Percentiles rank a stretch among this genome's conserved stretches.
Evolutionary conservation across 2,888 invertebrate species (phyloP).

Genomic region (Macaria liturata): DNA sequence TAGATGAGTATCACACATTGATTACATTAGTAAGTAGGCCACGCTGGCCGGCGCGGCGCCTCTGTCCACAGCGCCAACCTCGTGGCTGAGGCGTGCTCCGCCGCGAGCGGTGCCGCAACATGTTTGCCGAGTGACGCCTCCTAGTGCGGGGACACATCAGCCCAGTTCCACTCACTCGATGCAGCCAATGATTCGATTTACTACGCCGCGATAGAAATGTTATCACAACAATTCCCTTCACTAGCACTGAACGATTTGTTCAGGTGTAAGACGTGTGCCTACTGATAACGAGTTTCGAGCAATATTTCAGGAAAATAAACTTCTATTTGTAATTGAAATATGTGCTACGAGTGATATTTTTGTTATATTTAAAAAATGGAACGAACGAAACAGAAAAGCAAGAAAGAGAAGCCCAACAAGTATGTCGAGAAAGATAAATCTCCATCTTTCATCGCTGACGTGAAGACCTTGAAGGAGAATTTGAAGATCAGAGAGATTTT

Average conservation of each 20-base stretch:
- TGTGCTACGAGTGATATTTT: constrained; percentile 29
- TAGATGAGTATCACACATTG: too few relatives aligned
- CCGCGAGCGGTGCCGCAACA: too few relatives aligned
- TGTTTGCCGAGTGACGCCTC: too few relatives aligned
- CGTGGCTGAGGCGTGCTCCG: too few relatives aligned
- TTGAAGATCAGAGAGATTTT: constrained; percentile 73
- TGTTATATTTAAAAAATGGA: constrained; percentile 54
- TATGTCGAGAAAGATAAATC: constrained; percentile 56
- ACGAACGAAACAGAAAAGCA: constrained; percentile 59
- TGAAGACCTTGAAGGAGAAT: constrained; percentile 69
- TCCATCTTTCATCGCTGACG: constrained; percentile 56
- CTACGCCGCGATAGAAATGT: constrained; percentile 52
- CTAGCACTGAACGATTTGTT: constrained; percentile 64
- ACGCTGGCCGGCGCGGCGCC: too few relatives aligned
- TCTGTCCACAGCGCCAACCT: too few relatives aligned
- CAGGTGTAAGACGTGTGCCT: constrained; percentile 61
- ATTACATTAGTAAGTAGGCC: too few relatives aligned
- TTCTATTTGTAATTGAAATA: constrained; percentile 33
- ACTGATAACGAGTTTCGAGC: constrained; percentile 48
- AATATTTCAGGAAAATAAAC: background rate
- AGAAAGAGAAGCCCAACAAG: constrained; percentile 59
- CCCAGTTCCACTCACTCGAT: constrained; percentile 14
- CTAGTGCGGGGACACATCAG: too few relatives aligned
- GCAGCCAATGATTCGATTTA: constrained; percentile 36
- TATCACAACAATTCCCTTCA: constrained; percentile 57